Evolutionary conservation across 2,113 vertebrate species (phyloP), one percentile per base, ranked within the genome.

Genomic region (Cyprinus carpio): DNA sequence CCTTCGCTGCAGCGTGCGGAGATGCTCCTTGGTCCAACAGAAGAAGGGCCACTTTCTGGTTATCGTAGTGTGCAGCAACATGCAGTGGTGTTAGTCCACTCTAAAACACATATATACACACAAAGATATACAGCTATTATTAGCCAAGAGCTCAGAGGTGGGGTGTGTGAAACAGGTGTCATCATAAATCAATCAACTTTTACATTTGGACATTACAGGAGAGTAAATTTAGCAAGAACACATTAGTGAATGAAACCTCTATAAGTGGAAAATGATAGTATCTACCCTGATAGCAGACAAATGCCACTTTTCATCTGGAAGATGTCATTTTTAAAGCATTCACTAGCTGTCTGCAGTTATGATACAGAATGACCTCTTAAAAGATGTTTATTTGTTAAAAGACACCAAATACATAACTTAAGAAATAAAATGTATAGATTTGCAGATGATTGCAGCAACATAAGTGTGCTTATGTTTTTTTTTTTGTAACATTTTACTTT

Each of bases 21-120:
- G 98, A 99, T 58, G 98, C 97, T 94, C 98, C 97, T 94, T 99
- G 97, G 94, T 99, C 96, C 95, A 99, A 95, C 86, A 99, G 94
- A 49, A 99, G 96, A 83, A 99, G 96, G 72, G 98, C 98, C 95
- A 99, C 97, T 95, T 99, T 99, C 96, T 99, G 98, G 93, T 99
- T 99, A 96, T 99, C 98, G 29, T 99, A 99, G 94, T 99, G 98
- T 11, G 97, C 96, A 85, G 98, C 98, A 89, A 99, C 98, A 95
- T 99, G 98, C 96, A 99, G 96, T 96, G 98, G 97, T 92, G 98
- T 99, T 96, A 99, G 94, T 91, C 98, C 98, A 92, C 97, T 99
- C 98, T 99, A 94, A 94, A 87, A 84, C 71, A 84, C n/a, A 79
- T 54, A 88, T 49, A 88, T n/a, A 58, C 58, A 75, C 62, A 80